phyloP scores from a whole-genome alignment of 2,113 vertebrate genomes.

The Gavia stellata region DNA sequence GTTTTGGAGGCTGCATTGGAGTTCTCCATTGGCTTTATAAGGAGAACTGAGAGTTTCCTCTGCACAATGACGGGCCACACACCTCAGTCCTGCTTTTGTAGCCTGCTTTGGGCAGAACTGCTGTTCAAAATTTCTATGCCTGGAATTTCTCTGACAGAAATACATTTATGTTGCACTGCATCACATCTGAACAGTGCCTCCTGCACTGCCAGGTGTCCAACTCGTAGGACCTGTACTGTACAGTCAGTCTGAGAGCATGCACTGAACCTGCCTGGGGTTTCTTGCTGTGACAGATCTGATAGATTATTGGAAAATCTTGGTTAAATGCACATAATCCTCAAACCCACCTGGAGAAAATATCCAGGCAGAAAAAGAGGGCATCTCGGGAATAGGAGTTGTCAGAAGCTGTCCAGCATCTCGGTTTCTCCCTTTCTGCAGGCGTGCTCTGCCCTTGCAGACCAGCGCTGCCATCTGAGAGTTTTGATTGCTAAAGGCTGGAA shows the following conservation, averaged over 20 bases:
- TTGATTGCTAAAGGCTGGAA: neutral
- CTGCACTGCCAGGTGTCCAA: neutral
- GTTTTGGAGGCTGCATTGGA: neutral
- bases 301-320: neutral
- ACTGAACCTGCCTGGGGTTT: neutral
- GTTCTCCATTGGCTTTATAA: neutral
- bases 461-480: neutral
- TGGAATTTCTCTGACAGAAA: neutral
- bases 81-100: neutral
- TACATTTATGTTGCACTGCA: too few relatives aligned
- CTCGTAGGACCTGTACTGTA: neutral
- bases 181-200: neutral
- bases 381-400: neutral
- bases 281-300: neutral
- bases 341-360: neutral
- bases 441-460: neutral
- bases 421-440: neutral
- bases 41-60: neutral
- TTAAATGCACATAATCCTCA: neutral
- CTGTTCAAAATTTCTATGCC: neutral
- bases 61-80: accelerated
- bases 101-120: neutral
- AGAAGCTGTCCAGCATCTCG: neutral
- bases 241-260: neutral
- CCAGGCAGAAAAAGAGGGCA: neutral